A percentile compares a stretch with the other conserved stretches of the same genome.
phyloP scores from a whole-genome alignment of 2,113 vertebrate genomes.

The Delphinapterus leucas region DNA sequence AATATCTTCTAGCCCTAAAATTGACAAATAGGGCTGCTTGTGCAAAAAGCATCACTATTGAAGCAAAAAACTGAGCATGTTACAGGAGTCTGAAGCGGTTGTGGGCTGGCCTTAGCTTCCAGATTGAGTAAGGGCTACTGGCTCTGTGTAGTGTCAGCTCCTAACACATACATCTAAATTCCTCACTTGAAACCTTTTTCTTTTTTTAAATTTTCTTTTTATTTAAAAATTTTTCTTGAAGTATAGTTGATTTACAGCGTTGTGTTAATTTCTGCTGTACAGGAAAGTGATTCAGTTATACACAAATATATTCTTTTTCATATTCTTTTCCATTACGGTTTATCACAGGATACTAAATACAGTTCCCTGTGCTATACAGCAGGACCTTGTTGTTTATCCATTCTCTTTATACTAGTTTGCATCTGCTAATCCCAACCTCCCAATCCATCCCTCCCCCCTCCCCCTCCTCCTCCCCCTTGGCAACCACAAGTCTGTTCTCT shows the following conservation, averaged over 20 bases:
- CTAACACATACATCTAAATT: not conserved
- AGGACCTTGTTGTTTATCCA: not conserved
- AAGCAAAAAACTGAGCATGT: not conserved
- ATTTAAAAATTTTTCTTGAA: not conserved
- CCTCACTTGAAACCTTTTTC: not conserved
- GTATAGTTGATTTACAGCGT: not conserved
- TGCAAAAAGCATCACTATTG: not conserved
- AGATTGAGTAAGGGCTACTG: not conserved
- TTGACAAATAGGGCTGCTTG: not conserved
- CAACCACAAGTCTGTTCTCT: not conserved
- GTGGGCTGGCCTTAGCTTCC: not conserved
- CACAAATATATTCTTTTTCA: not conserved
- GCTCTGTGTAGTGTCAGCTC: not conserved
- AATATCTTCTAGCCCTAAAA: not conserved
- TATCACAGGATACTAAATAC: not conserved
- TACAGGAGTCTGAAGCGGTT: not conserved
- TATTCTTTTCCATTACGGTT: not conserved
- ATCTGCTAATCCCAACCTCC: not conserved
- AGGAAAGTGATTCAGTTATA: not conserved
- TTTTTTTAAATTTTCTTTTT: not conserved
- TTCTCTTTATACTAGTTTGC: not conserved
- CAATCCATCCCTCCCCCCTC: not conserved
- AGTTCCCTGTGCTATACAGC: not conserved
- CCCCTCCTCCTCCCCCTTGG: not conserved
- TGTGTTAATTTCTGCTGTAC: not conserved